Percentiles rank a stretch among this genome's conserved stretches.
These are phyloP conservation scores for Melipona quadrifasciata DNA, from an alignment of 1,140 invertebrate genomes.

Conservation along the genomic window DNA sequence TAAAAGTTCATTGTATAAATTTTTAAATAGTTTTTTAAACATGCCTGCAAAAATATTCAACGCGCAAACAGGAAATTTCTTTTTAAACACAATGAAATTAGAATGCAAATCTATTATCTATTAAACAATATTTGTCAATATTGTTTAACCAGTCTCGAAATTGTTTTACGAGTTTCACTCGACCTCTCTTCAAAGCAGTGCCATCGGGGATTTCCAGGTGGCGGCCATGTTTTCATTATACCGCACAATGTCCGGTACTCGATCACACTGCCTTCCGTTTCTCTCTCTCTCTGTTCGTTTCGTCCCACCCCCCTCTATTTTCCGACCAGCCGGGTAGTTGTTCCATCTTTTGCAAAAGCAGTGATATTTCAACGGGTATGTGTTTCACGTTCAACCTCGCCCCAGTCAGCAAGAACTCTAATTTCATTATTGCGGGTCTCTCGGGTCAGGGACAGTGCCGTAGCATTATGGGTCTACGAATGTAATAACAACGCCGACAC, in stretches of 20 bases:
- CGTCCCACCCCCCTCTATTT: conserved; percentile 22
- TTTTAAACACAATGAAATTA: neutral
- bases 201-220: conserved; percentile 65
- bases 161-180: conserved; percentile 35
- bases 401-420: conserved; percentile 70
- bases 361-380: conserved; percentile 75
- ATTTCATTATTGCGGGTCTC: conserved; percentile 71
- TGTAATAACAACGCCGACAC: conserved; percentile 26
- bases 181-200: conserved; percentile 58
- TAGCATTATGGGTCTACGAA: conserved; percentile 25
- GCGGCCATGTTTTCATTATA: conserved; percentile 79
- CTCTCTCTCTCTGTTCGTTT: conserved; percentile 44
- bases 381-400: conserved; percentile 50
- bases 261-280: conserved; percentile 72
- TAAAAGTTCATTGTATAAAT: neutral
- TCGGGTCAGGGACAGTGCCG: conserved; percentile 64
- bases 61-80: neutral
- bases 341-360: conserved; percentile 71
- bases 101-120: neutral
- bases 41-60: neutral
- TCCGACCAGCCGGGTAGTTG: conserved; percentile 49
- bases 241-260: conserved; percentile 73
- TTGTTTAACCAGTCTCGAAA: neutral
- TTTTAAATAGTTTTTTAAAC: no score
- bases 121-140: neutral